Percentiles rank a stretch among this genome's conserved stretches.
Conservation (phyloP, 2,888 invertebrate species). For the Lithophane semibrunnea region DNA sequence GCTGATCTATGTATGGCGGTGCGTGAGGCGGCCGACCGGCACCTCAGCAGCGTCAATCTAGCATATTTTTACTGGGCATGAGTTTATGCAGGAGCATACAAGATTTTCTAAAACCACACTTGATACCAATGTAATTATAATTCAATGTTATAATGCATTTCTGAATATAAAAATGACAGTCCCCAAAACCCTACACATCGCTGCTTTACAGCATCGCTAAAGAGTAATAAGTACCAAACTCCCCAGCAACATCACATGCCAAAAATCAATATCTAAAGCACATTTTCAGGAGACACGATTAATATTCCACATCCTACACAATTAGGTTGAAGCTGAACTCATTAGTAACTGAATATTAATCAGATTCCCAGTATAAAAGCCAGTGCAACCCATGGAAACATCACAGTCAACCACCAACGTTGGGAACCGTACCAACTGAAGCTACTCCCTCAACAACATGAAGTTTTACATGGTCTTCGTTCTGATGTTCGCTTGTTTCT, state of each 20-base stretch:
- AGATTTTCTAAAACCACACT: background rate
- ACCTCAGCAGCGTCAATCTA: background rate
- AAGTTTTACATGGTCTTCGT: constrained; percentile 35
- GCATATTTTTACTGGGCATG: background rate
- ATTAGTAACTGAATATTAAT: constrained; percentile 49
- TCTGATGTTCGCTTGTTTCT: constrained; percentile 35
- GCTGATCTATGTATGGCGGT: too few relatives aligned
- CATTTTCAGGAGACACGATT: background rate
- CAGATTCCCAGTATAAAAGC: constrained; percentile 42
- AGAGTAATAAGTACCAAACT: background rate
- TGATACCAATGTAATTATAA: too few relatives aligned
- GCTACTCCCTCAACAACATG: constrained; percentile 27
- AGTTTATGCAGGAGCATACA: background rate
- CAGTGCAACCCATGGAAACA: background rate
- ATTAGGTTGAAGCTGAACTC: constrained; percentile 4
- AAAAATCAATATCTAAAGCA: constrained; percentile 10
- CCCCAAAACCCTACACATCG: background rate
- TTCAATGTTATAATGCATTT: background rate
- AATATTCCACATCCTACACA: constrained; percentile 21
- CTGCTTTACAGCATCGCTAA: too few relatives aligned
- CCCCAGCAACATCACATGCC: background rate
- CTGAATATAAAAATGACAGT: background rate
- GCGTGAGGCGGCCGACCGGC: too few relatives aligned
- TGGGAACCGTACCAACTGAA: background rate
- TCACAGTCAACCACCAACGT: constrained; percentile 39